These are phyloP conservation scores for Villa cingulata DNA, from an alignment of 2,888 invertebrate species.

Conservation along the genomic window DNA sequence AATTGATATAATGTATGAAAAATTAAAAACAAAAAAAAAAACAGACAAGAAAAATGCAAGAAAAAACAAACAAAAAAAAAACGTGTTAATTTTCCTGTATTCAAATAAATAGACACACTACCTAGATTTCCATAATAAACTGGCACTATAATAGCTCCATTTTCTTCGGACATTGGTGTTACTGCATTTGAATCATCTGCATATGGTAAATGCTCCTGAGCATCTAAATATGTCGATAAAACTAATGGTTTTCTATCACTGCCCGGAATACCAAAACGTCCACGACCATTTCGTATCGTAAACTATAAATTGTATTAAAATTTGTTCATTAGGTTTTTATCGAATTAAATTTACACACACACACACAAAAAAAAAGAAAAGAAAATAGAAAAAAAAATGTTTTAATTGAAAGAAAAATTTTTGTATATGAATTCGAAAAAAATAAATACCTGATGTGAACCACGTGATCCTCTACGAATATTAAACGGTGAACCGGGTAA, in stretches of 20 bases:
- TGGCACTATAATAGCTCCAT: slow-evolving; percentile 86
- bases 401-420: too few relatives aligned
- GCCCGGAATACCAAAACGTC: slow-evolving; percentile 62
- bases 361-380: too few relatives aligned
- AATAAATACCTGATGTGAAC: slow-evolving; percentile 57
- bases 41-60: not conserved
- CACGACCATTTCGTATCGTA: slow-evolving; percentile 70
- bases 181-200: slow-evolving; percentile 96
- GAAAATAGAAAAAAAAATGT: not conserved
- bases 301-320: too few relatives aligned
- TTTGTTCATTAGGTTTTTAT: too few relatives aligned
- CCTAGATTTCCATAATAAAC: slow-evolving; percentile 79
- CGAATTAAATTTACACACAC: too few relatives aligned
- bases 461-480: slow-evolving; percentile 75
- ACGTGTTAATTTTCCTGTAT: slow-evolving; percentile 2
- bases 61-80: not conserved
- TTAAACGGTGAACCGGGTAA: slow-evolving; percentile 95
- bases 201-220: slow-evolving; percentile 88
- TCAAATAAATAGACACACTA: slow-evolving; percentile 22
- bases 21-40: not conserved
- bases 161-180: slow-evolving; percentile 96
- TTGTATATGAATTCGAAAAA: too few relatives aligned
- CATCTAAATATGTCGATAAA: slow-evolving; percentile 85
- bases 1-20: not conserved
- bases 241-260: slow-evolving; percentile 88